phyloP scores from a whole-genome alignment of 1,140 invertebrate genomes.

The Phymorhynchus buccinoides region DNA sequence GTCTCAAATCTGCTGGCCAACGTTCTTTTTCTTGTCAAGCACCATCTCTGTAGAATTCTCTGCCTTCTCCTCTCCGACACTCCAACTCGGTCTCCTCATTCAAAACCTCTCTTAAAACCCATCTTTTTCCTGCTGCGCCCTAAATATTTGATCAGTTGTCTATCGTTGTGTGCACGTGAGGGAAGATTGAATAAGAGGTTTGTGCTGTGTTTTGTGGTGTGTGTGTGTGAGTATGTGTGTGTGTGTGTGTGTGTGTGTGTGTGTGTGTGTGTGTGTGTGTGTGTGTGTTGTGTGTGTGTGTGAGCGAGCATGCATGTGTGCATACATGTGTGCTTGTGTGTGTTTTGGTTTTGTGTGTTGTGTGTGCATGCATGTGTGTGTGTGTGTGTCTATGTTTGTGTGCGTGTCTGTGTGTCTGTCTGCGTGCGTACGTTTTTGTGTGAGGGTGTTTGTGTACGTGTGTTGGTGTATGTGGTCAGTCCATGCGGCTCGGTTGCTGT shows the following conservation, averaged over 20 bases:
- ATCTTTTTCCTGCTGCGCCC: not conserved
- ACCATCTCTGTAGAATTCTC: no score
- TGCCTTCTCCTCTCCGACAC: no score
- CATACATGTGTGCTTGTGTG: not conserved
- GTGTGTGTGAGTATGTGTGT: not conserved
- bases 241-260: conserved; percentile 24
- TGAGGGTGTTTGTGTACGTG: not conserved
- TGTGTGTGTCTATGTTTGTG: not conserved
- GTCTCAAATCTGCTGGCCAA: no score
- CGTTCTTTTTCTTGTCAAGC: no score
- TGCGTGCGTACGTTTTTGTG: not conserved
- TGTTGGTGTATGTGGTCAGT: not conserved
- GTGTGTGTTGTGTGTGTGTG: conserved; percentile 28
- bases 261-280: conserved; percentile 25
- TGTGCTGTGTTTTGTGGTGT: no score
- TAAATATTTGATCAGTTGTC: not conserved
- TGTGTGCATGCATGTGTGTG: not conserved
- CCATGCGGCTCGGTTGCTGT: no score
- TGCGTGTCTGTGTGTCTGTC: not conserved
- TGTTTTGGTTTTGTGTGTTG: not conserved
- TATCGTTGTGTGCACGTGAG: no score
- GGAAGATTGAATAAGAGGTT: no score
- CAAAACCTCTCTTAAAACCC: no score
- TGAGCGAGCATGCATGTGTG: not conserved
- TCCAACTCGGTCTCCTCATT: no score